Evolutionary conservation across 2,797 vertebrate species (phyloP).

Genomic region (Ataeniobius toweri): DNA sequence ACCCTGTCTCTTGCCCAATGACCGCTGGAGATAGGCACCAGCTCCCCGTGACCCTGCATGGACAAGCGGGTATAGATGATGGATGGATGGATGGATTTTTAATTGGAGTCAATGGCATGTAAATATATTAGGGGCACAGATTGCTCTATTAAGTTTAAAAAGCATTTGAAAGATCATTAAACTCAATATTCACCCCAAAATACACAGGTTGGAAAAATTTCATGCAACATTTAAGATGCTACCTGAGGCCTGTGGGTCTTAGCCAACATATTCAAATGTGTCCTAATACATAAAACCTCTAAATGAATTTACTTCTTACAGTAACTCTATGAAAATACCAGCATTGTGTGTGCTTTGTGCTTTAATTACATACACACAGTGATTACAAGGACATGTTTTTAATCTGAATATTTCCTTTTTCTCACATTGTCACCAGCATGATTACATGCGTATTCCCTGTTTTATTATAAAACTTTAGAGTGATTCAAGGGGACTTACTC

Average conservation of each 20-base stretch:
- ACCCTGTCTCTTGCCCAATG: no score
- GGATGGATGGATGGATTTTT: no score
- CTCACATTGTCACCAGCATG: background rate
- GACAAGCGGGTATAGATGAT: no score
- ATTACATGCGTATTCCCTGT: conserved; percentile 34
- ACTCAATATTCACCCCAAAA: no score
- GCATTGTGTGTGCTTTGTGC: background rate
- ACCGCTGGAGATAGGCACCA: no score
- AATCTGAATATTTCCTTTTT: background rate
- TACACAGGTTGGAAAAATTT: background rate
- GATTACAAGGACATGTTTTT: background rate
- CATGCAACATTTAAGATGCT: background rate
- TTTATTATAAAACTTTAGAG: conserved; percentile 35
- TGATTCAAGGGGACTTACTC: conserved; percentile 88
- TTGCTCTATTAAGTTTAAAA: background rate
- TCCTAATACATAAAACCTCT: no score
- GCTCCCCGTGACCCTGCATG: no score
- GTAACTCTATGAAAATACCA: background rate
- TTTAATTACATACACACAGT: background rate
- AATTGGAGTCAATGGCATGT: background rate
- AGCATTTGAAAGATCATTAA: background rate
- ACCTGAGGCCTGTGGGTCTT: background rate
- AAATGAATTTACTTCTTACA: background rate
- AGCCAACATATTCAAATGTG: background rate
- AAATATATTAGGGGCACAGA: background rate